Evolutionary conservation across 1,140 invertebrate species (phyloP).

Genomic region (Neuroterus valhalla): DNA sequence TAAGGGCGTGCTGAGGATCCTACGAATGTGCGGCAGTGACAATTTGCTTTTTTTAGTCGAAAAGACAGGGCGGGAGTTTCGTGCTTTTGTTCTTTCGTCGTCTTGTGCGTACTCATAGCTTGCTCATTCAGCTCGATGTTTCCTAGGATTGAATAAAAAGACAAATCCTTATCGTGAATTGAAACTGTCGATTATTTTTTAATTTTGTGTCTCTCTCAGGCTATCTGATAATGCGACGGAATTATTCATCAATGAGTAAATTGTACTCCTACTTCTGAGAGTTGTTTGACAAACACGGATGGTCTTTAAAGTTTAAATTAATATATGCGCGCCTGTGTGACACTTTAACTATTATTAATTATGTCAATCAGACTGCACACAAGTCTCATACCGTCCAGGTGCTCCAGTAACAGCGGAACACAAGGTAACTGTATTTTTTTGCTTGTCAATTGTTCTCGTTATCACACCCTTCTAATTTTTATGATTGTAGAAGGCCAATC

Average conservation of each 20-base stretch:
- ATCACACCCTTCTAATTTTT: not conserved
- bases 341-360: constrained; percentile 15
- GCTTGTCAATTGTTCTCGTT: constrained; percentile 7
- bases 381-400: not conserved
- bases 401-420: constrained; percentile 1
- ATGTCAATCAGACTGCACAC: not conserved
- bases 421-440: constrained; percentile 11
- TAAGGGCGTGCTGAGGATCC: not conserved
- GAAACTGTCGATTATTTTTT: not conserved
- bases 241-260: constrained; percentile 19
- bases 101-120: not conserved
- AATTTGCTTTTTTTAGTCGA: constrained; percentile 2
- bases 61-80: not conserved
- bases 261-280: not conserved
- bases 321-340: constrained; percentile 8
- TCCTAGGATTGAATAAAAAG: not conserved
- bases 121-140: not conserved
- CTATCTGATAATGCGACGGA: not conserved
- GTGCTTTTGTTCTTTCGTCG: not conserved
- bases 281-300: not conserved
- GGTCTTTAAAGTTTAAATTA: not conserved
- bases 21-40: not conserved
- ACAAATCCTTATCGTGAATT: not conserved
- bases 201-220: not conserved
- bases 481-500: not conserved